Base-by-base conservation (phyloP, 1,140 invertebrate species). In the Achroia grisella region DNA sequence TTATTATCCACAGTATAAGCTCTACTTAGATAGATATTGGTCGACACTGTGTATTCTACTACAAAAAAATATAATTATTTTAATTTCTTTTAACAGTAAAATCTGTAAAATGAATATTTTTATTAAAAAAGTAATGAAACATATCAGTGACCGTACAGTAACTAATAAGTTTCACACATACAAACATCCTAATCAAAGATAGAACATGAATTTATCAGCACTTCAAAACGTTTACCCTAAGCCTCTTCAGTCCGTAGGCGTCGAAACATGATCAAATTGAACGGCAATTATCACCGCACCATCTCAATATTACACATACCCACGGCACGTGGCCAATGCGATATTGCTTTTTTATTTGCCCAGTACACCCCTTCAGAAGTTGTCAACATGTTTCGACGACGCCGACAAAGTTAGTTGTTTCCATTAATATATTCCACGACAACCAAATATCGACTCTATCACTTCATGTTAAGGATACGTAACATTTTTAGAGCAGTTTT, bases 341-440 rank as follows among this genome's bases (percentile, higher is more conserved):
- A 77, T 79, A 81, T 81, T 79, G 73, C 69, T 77, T 79, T 79
- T 81, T 81, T 81, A 81, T 81, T 81, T 81, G 77, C 65, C 71
- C 64, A 70, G 64, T 23, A 64, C 63, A 48, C 60, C 69, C 75
- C 62, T 76, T 55, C 56, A 67, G 64, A 67, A 73, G 59, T 81
- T 79, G 77, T 75, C 77, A 79, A 79, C 73, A 69, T 77, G 70
- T 80, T 71, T 73, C 62, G 51, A 68, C 59, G 50, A 40, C 35
- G 48, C 29, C 45, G 11, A n/a, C 33, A 12, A 15, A 10, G 13
- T 14, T 30, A 28, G 12, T 15, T 14, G 10, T 5, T 1, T 4
- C 1, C n/a, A 34, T 17, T 1, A 0, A 40, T 6, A 15, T 4
- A 14, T 10, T 36, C 40, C 36, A 17, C 23, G 10, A 11, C 14